Evolutionary conservation across 2,888 invertebrate species (phyloP), one percentile per base, ranked within the genome.

Genomic region (Stegana nigrithorax): DNA sequence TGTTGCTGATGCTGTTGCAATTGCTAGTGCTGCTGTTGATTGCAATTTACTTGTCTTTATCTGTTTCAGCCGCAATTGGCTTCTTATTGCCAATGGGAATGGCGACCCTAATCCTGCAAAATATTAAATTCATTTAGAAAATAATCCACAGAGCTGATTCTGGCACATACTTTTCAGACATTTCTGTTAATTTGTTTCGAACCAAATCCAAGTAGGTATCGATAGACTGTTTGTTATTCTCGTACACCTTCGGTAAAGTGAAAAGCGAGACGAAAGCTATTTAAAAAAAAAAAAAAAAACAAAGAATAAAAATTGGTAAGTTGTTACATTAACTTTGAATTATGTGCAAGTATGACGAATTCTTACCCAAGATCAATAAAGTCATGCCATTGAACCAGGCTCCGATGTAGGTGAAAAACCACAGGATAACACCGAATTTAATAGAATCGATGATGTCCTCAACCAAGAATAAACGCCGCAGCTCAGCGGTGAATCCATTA

Each of bases 361-460:
- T 4, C 73, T 60, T 85, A 96, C 97, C 94, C 84, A 98, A 91
- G 84, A 98, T 97, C 84, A 98, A 92, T 80, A 99, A 91, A 77
- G 98, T 97, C 92, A 98, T 95, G 87, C 98, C 98, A 87, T 98
- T 98, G 90, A 99, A 98, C 95, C 97, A 98, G 81, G 97, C 93
- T 83, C 98, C 98, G 82, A 98, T 90, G 87, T 98, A 98, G 67
- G 98, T 98, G 87, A 98, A 90, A 82, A 94, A 93, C 97, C 97
- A 98, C 85, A 98, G 90, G 81, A 96, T 88, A 75, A 96, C 91
- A 77, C 93, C 96, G 87, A 98, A 98, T 90, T 98, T 95, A 82
- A 95, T 89, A 72, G 95, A 95, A 87, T 98, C 98, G 78, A 98
- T 92, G 81, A 98, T 89, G 88, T 98, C 97, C 86, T 98, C 98